Evolutionary conservation across 2,888 invertebrate genomes (phyloP).

Genomic region (Plagodis pulveraria): DNA sequence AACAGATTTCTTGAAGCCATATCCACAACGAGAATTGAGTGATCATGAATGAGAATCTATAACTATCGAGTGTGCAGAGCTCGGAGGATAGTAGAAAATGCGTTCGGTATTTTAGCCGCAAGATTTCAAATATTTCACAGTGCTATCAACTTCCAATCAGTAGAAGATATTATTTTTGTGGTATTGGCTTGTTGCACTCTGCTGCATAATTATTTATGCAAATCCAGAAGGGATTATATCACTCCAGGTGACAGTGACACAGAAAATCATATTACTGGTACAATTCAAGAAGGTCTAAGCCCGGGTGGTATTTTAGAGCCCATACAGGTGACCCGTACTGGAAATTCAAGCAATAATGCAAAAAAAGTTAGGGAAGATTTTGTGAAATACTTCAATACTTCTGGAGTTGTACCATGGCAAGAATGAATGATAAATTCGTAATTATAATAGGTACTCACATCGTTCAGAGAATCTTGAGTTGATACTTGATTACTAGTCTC

Average conservation of each 20-base stretch:
- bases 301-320: conserved; percentile 12
- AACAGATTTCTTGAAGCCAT: conserved; percentile 27
- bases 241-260: conserved; percentile 12
- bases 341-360: conserved; percentile 17
- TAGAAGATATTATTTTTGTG: conserved; percentile 22
- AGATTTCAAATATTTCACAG: conserved; percentile 11
- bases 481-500: too few relatives aligned
- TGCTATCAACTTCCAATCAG: conserved; percentile 15
- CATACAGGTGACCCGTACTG: conserved; percentile 13
- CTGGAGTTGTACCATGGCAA: conserved; percentile 18
- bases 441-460: conserved; percentile 9
- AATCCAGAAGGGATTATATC: conserved; percentile 11
- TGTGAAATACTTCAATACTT: conserved; percentile 18
- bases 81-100: conserved; percentile 31
- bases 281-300: conserved; percentile 13
- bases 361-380: conserved; percentile 23
- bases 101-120: conserved; percentile 18
- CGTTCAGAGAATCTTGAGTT: conserved; percentile 17
- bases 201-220: conserved; percentile 23
- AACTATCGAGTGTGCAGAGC: conserved; percentile 34
- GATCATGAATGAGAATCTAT: conserved; percentile 17
- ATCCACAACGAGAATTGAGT: conserved; percentile 17
- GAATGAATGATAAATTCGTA: conserved; percentile 14
- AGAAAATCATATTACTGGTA: conserved; percentile 18
- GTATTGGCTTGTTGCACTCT: conserved; percentile 26